Base-by-base conservation (phyloP, 92 coral and sea anemone species). In the Scolanthus callimorphus region DNA sequence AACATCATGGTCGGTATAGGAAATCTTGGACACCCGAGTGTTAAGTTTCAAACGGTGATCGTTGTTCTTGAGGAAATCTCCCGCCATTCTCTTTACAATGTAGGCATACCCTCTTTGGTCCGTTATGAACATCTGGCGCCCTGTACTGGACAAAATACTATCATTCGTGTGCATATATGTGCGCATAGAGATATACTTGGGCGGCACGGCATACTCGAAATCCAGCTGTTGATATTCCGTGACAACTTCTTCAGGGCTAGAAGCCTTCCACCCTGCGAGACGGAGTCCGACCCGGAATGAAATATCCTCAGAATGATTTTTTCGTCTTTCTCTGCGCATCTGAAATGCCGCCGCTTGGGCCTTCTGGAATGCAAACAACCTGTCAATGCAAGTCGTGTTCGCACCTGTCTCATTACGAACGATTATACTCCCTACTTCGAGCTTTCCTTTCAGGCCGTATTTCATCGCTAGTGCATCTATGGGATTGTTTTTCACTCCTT, bases 141-240 rank as follows among this genome's bases (percentile, higher is more conserved):
- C 91, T 0, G 29, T 56, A 2, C 29, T 47, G 0, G 84, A 65
- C 47, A 74, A 73, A 17, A 89, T 89, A 15, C 54, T 58, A 0
- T 79, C 79, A 51, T 79, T 80, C 12, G 76, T 78, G 15, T 41
- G 43, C 54, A 80, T 56, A 37, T 81, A 17, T 4, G 83, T 70
- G 41, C 91, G 24, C 0, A 52, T 9, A 1, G 96, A 79, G 31
- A 64, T 55, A 49, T 79, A 83, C 17, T 84, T 78, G 0, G 96
- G 96, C 20, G 88, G 96, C 0, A 84, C 81, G 1, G 79, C 88
- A 20, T 80, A 72, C 59, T 89, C 96, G 58, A 89, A 89, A 49
- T 89, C 96, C n/a, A 64, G 62, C 49, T 74, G 67, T 46, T 60
- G 63, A 46, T 89, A 89, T 29, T 89, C 96, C 0, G 70, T 34